Conservation (phyloP, 2,888 invertebrate genomes). For the Noctua comes region DNA sequence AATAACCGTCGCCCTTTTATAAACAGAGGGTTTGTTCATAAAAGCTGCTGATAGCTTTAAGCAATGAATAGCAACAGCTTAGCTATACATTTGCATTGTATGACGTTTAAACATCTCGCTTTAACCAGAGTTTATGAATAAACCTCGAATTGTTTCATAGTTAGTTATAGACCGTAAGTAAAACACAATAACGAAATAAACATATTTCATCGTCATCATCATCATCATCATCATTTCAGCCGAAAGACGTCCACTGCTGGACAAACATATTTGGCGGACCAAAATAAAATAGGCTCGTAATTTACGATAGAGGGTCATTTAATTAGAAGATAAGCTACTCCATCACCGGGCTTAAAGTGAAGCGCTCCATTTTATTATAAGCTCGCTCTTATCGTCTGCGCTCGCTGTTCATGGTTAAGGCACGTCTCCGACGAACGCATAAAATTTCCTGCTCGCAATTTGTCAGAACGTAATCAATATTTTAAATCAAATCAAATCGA, state of each 20-base stretch:
- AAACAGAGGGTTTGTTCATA: neutral
- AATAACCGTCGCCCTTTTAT: neutral
- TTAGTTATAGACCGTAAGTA: neutral
- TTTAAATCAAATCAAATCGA: neutral
- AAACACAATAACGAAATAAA: neutral
- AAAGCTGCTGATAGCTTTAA: neutral
- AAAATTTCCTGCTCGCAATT: constrained; percentile 18
- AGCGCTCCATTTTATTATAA: constrained; percentile 34
- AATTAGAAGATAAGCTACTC: constrained; percentile 33
- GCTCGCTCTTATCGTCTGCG: constrained; percentile 13
- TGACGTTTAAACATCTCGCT: neutral
- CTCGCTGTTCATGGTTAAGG: constrained; percentile 14
- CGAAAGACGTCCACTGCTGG: no score
- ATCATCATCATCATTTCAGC: no score
- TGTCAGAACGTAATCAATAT: constrained; percentile 4
- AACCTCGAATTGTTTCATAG: neutral
- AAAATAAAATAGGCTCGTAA: neutral
- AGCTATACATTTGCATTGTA: neutral
- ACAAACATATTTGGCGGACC: neutral
- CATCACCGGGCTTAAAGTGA: constrained; percentile 4
- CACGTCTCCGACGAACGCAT: constrained; percentile 7
- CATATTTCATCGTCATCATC: no score
- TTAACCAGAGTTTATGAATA: neutral
- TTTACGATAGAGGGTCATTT: constrained; percentile 8
- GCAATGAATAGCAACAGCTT: neutral